A percentile compares a stretch with the other conserved stretches of the same genome.
phyloP scores from a whole-genome alignment of 2,888 invertebrate species.

The Griposia aprilina region DNA sequence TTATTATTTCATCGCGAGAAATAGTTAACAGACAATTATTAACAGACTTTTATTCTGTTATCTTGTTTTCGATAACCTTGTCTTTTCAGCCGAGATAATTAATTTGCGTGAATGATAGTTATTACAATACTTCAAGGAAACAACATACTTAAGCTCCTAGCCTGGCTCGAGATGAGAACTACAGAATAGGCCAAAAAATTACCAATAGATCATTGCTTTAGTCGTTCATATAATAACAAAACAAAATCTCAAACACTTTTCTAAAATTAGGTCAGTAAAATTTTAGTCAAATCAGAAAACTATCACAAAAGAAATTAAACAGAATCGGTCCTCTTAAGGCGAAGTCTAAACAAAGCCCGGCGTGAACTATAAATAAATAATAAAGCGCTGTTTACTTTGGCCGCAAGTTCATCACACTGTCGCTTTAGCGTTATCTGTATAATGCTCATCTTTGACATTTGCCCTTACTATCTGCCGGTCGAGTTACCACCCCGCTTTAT shows the following conservation, averaged over 20 bases:
- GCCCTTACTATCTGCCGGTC: slow-evolving; percentile 80
- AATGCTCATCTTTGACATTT: slow-evolving; percentile 86
- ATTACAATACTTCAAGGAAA: slow-evolving; percentile 18
- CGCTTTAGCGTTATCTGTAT: slow-evolving; percentile 80
- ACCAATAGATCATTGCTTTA: too few species aligned
- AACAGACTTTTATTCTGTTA: slow-evolving; percentile 36
- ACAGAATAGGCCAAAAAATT: not conserved
- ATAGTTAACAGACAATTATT: slow-evolving; percentile 48
- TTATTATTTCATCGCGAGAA: slow-evolving; percentile 9
- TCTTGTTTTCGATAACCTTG: slow-evolving; percentile 53
- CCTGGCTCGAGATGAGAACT: not conserved
- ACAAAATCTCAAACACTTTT: not conserved
- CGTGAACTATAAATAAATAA: slow-evolving; percentile 72
- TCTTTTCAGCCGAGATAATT: slow-evolving; percentile 34
- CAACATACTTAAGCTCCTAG: too few species aligned
- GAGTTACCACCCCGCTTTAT: slow-evolving; percentile 86
- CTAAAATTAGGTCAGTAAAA: not conserved
- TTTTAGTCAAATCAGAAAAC: not conserved
- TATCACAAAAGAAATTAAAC: slow-evolving; percentile 28
- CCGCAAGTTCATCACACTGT: slow-evolving; percentile 86
- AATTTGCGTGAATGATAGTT: slow-evolving; percentile 31
- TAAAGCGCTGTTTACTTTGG: slow-evolving; percentile 79
- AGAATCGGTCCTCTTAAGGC: slow-evolving; percentile 39
- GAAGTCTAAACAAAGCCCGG: slow-evolving; percentile 69
- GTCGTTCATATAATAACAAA: too few species aligned